Conservation (phyloP, 2,888 invertebrate genomes). For the Diaprepes abbreviatus region DNA sequence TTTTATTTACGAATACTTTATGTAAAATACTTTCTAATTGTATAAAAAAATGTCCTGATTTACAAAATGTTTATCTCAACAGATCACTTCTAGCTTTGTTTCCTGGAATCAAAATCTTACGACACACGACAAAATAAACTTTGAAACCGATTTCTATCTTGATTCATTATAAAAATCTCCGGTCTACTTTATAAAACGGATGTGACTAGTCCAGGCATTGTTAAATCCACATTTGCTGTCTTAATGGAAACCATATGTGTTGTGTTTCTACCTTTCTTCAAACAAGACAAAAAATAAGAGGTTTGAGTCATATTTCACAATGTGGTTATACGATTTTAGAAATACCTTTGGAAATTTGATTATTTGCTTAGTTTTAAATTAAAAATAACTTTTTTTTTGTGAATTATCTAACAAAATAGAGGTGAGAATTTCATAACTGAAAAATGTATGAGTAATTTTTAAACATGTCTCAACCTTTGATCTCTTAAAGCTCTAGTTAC, state of each 20-base stretch:
- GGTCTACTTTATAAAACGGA: constrained; percentile 47
- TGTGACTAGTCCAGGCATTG: constrained; percentile 48
- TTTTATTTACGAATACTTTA: too few relatives aligned
- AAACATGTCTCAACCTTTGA: too few relatives aligned
- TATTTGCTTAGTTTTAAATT: too few relatives aligned
- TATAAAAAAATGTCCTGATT: background rate
- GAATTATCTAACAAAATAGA: too few relatives aligned
- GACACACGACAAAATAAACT: constrained; percentile 4
- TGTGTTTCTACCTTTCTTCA: constrained; percentile 41
- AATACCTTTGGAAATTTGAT: too few relatives aligned
- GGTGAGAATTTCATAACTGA: too few relatives aligned
- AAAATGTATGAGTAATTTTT: too few relatives aligned
- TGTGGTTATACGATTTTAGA: constrained; percentile 15
- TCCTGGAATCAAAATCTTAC: constrained; percentile 1
- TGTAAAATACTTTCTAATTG: background rate
- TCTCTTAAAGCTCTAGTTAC: too few relatives aligned
- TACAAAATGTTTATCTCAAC: background rate
- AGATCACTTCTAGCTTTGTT: background rate
- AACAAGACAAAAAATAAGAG: constrained; percentile 38
- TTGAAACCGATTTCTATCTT: constrained; percentile 33
- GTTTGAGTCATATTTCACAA: constrained; percentile 36
- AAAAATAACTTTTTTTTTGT: too few relatives aligned
- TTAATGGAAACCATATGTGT: constrained; percentile 48
- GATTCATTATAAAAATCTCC: constrained; percentile 46
- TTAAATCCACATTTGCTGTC: constrained; percentile 43